These are phyloP conservation scores for Ellobium chinense DNA, from an alignment of 2,888 invertebrate species.

Conservation along the genomic window DNA sequence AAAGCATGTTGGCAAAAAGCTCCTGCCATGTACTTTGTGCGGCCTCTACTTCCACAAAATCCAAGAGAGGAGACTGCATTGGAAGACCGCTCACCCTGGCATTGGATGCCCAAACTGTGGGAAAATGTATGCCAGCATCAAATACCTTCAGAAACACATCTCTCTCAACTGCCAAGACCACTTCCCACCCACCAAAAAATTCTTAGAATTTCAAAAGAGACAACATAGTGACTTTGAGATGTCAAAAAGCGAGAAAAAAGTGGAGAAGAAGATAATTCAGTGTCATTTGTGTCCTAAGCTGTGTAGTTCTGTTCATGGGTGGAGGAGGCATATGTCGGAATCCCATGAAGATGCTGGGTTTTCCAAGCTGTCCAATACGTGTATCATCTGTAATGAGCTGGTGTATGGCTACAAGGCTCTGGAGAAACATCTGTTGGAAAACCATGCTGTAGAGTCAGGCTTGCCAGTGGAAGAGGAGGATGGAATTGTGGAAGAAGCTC, in stretches of 20 bases:
- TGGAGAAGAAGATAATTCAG: conserved; percentile 42
- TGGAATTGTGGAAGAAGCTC: conserved; percentile 35
- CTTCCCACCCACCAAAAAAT: conserved; percentile 43
- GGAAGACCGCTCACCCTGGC: conserved; percentile 46
- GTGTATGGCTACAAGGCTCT: conserved; percentile 47
- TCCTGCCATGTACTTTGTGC: conserved; percentile 43
- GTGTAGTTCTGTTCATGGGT: conserved; percentile 42
- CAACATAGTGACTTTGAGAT: conserved; percentile 47
- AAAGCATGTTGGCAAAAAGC: conserved; percentile 36
- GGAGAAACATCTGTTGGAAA: conserved; percentile 44
- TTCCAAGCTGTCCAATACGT: conserved; percentile 45
- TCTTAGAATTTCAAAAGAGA: conserved; percentile 41
- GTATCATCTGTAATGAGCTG: conserved; percentile 43
- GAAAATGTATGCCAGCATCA: conserved; percentile 48
- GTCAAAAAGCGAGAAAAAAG: conserved; percentile 25
- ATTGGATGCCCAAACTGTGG: conserved; percentile 48
- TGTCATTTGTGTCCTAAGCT: conserved; percentile 45
- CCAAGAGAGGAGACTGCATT: conserved; percentile 44
- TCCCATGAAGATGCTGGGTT: conserved; percentile 42
- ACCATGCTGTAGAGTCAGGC: conserved; percentile 44
- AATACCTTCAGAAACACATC: conserved; percentile 47
- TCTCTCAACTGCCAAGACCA: conserved; percentile 46
- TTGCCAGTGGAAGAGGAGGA: conserved; percentile 45
- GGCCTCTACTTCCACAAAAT: conserved; percentile 43
- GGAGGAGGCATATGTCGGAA: conserved; percentile 46